Conservation (phyloP, 2,888 invertebrate species). For the Trissoscelio sp. region DNA sequence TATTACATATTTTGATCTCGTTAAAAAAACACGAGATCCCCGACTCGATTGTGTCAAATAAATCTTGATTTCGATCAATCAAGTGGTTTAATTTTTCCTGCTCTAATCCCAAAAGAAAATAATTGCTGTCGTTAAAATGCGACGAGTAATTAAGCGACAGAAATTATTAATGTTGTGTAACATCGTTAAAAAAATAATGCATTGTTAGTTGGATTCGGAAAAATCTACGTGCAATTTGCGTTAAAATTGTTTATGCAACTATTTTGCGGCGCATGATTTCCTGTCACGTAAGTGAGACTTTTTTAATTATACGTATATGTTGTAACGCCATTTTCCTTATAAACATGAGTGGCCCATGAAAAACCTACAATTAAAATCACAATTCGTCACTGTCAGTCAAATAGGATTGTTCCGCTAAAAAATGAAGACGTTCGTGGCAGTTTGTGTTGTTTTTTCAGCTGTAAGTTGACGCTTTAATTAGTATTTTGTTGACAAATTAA, state of each 20-base stretch:
- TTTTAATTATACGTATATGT: slow-evolving; percentile 1
- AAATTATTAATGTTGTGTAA: slow-evolving; percentile 39
- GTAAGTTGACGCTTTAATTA: slow-evolving; percentile 30
- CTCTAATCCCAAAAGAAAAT: not conserved
- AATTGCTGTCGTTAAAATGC: not conserved
- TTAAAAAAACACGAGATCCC: too few species aligned
- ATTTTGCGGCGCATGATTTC: slow-evolving; percentile 17
- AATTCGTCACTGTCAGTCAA: slow-evolving; percentile 10
- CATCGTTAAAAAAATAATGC: slow-evolving; percentile 14
- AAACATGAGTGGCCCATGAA: slow-evolving; percentile 32
- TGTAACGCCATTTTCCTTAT: slow-evolving; percentile 38
- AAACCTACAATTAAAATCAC: slow-evolving; percentile 25
- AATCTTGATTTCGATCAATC: slow-evolving; percentile 16
- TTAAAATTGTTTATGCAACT: slow-evolving; percentile 31
- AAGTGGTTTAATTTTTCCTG: slow-evolving; percentile 18
- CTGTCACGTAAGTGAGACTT: slow-evolving; percentile 36
- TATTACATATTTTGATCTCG: too few species aligned
- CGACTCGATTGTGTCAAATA: slow-evolving; percentile 23
- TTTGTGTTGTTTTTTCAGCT: slow-evolving; percentile 24
- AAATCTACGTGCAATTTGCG: slow-evolving; percentile 27
- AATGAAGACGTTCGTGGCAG: slow-evolving; percentile 25
- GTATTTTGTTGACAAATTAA: not conserved
- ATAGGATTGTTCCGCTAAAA: slow-evolving; percentile 9
- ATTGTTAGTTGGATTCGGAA: slow-evolving; percentile 22
- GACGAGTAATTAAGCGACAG: slow-evolving; percentile 1